Evolutionary conservation across 2,113 vertebrate genomes (phyloP).

Genomic region (Antechinus flavipes): DNA sequence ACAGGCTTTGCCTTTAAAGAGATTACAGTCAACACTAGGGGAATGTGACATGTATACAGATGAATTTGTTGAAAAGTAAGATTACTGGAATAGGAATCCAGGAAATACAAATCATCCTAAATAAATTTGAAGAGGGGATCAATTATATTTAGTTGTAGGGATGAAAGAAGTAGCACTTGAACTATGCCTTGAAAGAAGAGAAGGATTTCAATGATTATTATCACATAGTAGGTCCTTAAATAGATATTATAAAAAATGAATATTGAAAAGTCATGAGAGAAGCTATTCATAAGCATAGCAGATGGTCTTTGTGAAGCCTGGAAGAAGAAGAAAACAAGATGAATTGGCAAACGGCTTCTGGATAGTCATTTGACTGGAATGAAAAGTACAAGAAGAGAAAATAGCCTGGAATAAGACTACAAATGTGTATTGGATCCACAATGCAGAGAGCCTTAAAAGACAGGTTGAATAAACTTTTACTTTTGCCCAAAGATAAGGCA

Average conservation of each 20-base stretch:
- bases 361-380: background rate
- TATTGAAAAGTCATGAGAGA: background rate
- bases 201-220: background rate
- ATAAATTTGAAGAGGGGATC: background rate
- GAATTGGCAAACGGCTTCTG: background rate
- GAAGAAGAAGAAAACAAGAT: background rate
- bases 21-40: background rate
- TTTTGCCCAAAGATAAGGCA: background rate
- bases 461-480: background rate
- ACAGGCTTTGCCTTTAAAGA: background rate
- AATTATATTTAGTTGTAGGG: background rate
- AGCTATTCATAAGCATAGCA: background rate
- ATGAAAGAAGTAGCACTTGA: background rate
- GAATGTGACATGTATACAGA: background rate
- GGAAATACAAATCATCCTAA: background rate
- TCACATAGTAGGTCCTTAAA: background rate
- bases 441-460: background rate
- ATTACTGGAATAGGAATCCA: background rate
- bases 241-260: background rate
- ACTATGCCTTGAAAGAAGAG: background rate
- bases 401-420: background rate
- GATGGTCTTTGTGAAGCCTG: background rate
- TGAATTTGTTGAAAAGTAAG: background rate
- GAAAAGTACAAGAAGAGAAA: background rate
- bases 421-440: background rate